Percentiles rank a stretch among this genome's conserved stretches.
Evolutionary conservation across 2,113 vertebrate species (phyloP).

Genomic region (Coptodon rendalli): DNA sequence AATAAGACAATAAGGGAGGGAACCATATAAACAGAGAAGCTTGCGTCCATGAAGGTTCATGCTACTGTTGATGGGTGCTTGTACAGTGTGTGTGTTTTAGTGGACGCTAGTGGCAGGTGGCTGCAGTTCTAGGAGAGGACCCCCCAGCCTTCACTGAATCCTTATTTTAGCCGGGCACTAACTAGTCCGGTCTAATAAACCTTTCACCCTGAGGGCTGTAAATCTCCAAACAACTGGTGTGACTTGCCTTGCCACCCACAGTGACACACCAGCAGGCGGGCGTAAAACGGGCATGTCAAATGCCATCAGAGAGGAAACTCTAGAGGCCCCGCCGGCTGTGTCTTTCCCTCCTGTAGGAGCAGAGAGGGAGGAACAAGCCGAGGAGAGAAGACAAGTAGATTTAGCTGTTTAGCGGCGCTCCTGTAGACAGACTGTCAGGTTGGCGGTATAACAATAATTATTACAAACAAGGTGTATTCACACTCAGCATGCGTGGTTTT

Average conservation of each 20-base stretch:
- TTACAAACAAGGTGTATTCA: background rate
- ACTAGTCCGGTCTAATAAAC: constrained; percentile 71
- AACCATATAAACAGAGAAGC: background rate
- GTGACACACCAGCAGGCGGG: constrained; percentile 44
- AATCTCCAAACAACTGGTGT: constrained; percentile 73
- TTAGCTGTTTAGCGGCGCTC: background rate
- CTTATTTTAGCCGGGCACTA: constrained; percentile 70
- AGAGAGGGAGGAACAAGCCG: background rate
- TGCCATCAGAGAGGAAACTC: constrained; percentile 69
- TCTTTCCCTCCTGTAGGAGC: background rate
- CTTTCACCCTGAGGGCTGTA: constrained; percentile 65
- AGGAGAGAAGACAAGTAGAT: background rate
- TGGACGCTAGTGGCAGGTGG: constrained; percentile 33
- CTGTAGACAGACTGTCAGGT: background rate
- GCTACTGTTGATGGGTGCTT: background rate
- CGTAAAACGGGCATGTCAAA: constrained; percentile 61
- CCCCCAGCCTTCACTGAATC: constrained; percentile 44
- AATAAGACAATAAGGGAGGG: background rate
- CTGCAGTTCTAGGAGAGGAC: background rate
- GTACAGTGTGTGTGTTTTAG: constrained; percentile 4
- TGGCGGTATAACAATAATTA: background rate
- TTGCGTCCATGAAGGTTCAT: background rate
- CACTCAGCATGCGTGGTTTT: background rate
- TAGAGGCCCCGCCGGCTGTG: constrained; percentile 42
- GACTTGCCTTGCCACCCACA: constrained; percentile 70